phyloP scores from a whole-genome alignment of 64 coral and sea anemone species.

The Stichodactyla mertensii region DNA sequence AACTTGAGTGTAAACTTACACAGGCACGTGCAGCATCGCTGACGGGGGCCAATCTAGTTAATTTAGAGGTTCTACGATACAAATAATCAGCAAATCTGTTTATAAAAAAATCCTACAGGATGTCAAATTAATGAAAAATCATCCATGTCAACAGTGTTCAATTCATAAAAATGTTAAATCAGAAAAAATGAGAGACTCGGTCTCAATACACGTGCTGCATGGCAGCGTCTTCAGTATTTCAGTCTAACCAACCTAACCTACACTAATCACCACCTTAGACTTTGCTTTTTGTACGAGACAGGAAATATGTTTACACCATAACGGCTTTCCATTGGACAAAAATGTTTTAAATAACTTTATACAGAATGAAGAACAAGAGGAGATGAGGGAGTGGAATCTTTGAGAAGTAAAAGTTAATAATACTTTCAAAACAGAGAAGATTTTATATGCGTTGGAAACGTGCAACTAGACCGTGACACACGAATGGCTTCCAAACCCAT shows the following conservation, averaged over 20 bases:
- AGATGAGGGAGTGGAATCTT: background rate
- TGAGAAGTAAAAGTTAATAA: background rate
- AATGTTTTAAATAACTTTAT: background rate
- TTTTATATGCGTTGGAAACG: background rate
- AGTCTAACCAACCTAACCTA: conserved; percentile 2
- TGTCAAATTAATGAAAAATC: background rate
- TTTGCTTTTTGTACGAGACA: background rate
- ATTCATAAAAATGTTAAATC: conserved; percentile 21
- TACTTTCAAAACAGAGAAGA: background rate
- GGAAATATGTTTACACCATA: background rate
- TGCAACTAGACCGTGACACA: background rate
- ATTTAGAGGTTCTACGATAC: background rate
- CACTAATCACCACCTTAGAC: background rate
- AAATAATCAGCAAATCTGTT: background rate
- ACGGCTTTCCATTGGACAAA: background rate
- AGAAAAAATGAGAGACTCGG: background rate
- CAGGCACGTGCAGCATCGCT: background rate
- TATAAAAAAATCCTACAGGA: conserved; percentile 2
- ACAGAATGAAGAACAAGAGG: background rate
- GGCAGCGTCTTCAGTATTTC: conserved; percentile 17
- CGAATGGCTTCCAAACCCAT: background rate
- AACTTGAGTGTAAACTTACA: background rate
- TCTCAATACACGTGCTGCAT: conserved; percentile 23
- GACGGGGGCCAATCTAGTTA: no score
- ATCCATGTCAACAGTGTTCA: background rate